Evolutionary conservation across 2,113 vertebrate species (phyloP), one percentile per base, ranked within the genome.

Genomic region (Tinamus guttatus): DNA sequence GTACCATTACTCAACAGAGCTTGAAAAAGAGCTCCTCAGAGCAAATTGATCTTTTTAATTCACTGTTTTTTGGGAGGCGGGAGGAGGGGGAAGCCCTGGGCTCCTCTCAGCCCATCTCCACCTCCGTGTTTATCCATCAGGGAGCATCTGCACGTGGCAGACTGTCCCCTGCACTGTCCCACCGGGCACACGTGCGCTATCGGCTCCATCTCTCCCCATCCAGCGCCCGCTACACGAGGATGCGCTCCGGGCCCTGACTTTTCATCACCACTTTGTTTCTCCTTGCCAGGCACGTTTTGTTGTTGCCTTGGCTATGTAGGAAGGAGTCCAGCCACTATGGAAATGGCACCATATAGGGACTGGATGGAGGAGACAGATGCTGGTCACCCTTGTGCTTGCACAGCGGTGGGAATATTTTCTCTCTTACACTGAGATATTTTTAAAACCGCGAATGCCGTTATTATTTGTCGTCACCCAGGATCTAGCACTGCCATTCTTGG

Each of bases 401-500:
- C 93, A 96, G 93, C 96, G 91, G 87, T 87, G 71, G 70, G 91
- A 95, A 96, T 96, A 94, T 80, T 95, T 97, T 92, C 81, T 92
- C 67, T 77, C 93, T 96, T 96, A 96, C 63, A 4, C 78, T 3
- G 87, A 79, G 94, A 93, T 95, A 97, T 97, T 96, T 96, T 96
- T 95, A 96, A 94, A 95, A 18, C 84, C 25, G 78, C 89, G 87
- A 94, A 95, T 82, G 93, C 69, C 1, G 5, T 65, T 90, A 64
- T 82, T 95, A 81, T 87, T 95, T 87, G 87, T 94, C 94, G 95
- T 96, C 79, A 87, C 91, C 93, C 91, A 95, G 87, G 75, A 95
- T 82, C 49, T 75, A 95, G 84, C 87, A 89, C 22, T 91, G 71
- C 96, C 94, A 82, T 96, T 95, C 94, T 94, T 91, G 94, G 95